These are phyloP conservation scores for Ophthalmolycus amberensis DNA, from an alignment of 2,113 vertebrate species.

Conservation along the genomic window DNA sequence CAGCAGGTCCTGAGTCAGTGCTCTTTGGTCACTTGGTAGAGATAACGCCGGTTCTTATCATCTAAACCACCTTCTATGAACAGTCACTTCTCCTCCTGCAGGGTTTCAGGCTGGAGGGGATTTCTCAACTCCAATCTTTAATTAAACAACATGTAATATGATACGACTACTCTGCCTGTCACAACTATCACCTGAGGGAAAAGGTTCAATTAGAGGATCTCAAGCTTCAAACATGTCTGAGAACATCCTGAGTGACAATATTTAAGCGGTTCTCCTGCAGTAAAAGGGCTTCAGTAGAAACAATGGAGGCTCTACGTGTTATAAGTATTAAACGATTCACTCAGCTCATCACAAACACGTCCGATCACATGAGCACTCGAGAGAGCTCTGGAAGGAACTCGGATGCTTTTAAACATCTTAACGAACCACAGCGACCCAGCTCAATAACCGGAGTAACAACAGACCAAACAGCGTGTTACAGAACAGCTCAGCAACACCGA, in stretches of 20 bases:
- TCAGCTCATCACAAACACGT: neutral
- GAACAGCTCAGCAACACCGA: slow-evolving; percentile 4
- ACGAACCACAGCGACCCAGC: neutral
- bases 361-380: neutral
- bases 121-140: neutral
- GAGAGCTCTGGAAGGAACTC: neutral
- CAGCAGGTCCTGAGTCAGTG: neutral
- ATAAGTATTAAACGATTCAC: no score
- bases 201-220: neutral
- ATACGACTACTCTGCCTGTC: neutral
- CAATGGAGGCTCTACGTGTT: no score
- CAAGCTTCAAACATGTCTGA: neutral
- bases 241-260: neutral
- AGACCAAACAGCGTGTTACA: slow-evolving; percentile 16
- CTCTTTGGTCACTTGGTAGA: neutral
- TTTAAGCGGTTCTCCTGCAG: no score
- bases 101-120: neutral
- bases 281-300: no score
- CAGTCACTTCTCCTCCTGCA: neutral
- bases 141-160: neutral
- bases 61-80: neutral
- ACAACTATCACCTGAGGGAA: neutral
- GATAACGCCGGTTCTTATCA: slow-evolving; percentile 3
- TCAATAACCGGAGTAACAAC: slow-evolving; percentile 9
- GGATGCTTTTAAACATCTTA: neutral